A percentile compares a stretch with the other conserved stretches of the same genome.
These are phyloP conservation scores for Noctua fimbriata DNA, from an alignment of 2,888 invertebrate genomes.

Conservation along the genomic window DNA sequence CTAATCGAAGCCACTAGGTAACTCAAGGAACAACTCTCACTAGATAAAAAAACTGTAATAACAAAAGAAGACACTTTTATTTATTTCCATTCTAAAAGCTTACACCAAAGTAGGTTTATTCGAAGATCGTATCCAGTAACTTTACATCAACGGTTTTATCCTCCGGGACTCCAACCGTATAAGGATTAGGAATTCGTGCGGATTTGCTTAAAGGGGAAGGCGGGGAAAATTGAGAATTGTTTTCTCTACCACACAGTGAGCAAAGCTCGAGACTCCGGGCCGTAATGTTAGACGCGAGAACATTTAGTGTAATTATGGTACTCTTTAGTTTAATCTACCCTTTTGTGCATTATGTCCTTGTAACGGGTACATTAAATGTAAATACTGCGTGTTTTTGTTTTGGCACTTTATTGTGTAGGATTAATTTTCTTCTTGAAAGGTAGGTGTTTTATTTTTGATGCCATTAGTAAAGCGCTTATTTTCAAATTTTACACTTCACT, in stretches of 20 bases:
- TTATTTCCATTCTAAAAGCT: conserved; percentile 33
- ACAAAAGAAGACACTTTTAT: conserved; percentile 39
- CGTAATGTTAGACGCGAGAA: conserved; percentile 76
- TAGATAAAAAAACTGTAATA: background rate
- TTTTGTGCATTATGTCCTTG: conserved; percentile 56
- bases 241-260: conserved; percentile 82
- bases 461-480: background rate
- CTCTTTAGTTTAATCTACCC: conserved; percentile 67
- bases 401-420: background rate
- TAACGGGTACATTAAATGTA: conserved; percentile 31
- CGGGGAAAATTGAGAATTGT: conserved; percentile 86
- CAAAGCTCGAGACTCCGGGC: conserved; percentile 74
- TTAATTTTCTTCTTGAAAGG: background rate
- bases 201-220: conserved; percentile 86
- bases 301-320: conserved; percentile 75
- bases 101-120: conserved; percentile 52
- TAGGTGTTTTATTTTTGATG: background rate
- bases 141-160: conserved; percentile 77
- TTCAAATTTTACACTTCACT: too few relatives aligned
- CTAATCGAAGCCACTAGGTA: background rate
- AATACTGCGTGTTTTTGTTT: conserved; percentile 28
- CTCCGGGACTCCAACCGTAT: conserved; percentile 81
- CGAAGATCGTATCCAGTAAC: conserved; percentile 72
- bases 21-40: background rate
- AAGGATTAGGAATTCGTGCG: conserved; percentile 86